Evolutionary conservation across 2,797 vertebrate species (phyloP), one percentile per base, ranked within the genome.

Genomic region (Philypnodon macrostomus): DNA sequence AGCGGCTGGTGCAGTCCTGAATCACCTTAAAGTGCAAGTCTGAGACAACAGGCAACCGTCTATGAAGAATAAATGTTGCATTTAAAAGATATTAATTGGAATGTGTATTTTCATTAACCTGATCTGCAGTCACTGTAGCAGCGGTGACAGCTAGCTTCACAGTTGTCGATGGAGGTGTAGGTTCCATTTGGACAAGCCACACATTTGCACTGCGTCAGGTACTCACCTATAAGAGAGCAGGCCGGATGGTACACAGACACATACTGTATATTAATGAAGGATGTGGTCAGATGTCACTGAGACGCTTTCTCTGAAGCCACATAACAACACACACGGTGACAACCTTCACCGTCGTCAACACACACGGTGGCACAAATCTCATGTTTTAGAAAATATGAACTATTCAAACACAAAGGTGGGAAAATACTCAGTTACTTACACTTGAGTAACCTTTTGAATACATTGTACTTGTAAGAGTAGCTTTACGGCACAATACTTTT

Each of bases 91-190:
- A 29, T 29, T 10, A 10, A 29, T 10, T 11, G 12, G 2, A 16
- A 59, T 18, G 45, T 44, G 50, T 31, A 26, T 37, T 57, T 39
- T 54, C 6, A 19, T 51, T 34, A 73, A 86, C 83, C 56, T 67
- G 58, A 1, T 31, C 2, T 56, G 59, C 83, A 87, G 71, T 84
- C 80, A 36, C 46, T 6, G 9, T 16, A 83, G 64, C 83, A 87
- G 14, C 0, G 10, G 9, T 27, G 38, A 35, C 85, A 87, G 4
- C 0, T 18, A 0, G 1, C 0, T 4, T 85, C 85, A 2, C 1
- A 0, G 62, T 87, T 87, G 12, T 0, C 0, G 0, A 1, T 0
- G 4, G n/a, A 1, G 2, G 75, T 81, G 59, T 58, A 87, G 1
- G 0, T 47, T 39, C 67, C 77, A 5, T 1, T 0, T 31, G 58